Evolutionary conservation across 1,140 invertebrate species (phyloP), one percentile per base, ranked within the genome.

Genomic region (Platyscapa corneri): DNA sequence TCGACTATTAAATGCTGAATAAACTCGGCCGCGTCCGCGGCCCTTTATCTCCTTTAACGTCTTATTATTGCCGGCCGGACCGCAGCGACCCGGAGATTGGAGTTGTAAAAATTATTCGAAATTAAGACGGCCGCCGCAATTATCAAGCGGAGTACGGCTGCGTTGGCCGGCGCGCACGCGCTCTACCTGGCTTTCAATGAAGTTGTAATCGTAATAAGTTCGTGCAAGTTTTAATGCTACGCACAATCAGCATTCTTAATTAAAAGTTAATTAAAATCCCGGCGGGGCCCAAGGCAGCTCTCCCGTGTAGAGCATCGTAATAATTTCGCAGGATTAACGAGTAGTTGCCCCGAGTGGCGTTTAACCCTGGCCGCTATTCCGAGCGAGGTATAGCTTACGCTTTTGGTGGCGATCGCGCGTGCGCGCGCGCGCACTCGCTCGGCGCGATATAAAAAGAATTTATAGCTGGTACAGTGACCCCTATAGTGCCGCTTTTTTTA

Each of bases 381-480:
- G 1, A 30, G 0, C 14, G 46, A 76, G 16, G 14, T 23, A 49
- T 32, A n/a, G 6, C 37, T 76, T 49, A 32, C 7, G 39, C 74
- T 46, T 32, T 76, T 18, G 10, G 16, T 30, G 8, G 74, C 42
- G 42, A 76, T 72, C 67, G 34, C 32, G 30, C 64, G n/a, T n/a
- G n/a, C n/a, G n/a, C n/a, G n/a, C n/a, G n/a, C n/a, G 30, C 12
- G 6, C 12, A 14, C 14, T 67, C 67, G 16, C 34, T n/a, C 30
- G 23, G 3, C 0, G 32, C 49, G 79, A 82, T 27, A 72, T n/a
- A 72, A 67, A 70, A 49, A 46, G 37, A 82, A 82, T 46, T 53
- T 70, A 82, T 49, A 18, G 64, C 32, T 7, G 30, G 65, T 80
- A 79, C 77, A 85, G 27, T 70, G 82, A 77, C 75, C 82, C 23